These are phyloP conservation scores for Raja brachyura DNA, from an alignment of 2,113 vertebrate species.

Conservation along the genomic window DNA sequence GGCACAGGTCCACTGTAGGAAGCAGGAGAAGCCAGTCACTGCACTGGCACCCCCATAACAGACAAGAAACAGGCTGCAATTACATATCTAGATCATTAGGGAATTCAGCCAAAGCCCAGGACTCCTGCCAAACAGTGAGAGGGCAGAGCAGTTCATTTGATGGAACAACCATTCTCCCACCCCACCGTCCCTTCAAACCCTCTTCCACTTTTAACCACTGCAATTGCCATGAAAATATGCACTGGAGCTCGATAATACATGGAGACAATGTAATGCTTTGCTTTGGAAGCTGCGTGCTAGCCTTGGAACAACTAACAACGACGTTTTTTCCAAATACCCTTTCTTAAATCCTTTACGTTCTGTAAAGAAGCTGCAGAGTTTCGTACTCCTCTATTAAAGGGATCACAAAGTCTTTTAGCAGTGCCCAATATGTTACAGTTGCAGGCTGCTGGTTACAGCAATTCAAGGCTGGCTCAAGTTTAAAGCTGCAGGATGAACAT, in stretches of 20 bases:
- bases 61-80: neutral
- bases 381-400: neutral
- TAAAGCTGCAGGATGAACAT: constrained; percentile 20
- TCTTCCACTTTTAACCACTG: neutral
- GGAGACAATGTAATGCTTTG: neutral
- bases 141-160: neutral
- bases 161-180: neutral
- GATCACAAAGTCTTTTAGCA: neutral
- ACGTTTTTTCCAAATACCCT: neutral
- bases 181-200: neutral
- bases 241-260: neutral
- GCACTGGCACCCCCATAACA: neutral
- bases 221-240: neutral
- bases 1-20: neutral
- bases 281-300: neutral
- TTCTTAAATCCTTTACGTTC: neutral
- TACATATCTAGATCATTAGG: neutral
- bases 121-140: neutral
- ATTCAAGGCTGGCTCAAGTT: neutral
- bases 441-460: neutral
- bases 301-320: neutral
- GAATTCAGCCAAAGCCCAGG: neutral
- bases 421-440: neutral
- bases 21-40: neutral
- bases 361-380: neutral